Percentiles rank a stretch among this genome's conserved stretches.
These are phyloP conservation scores for Hemiprocne comata DNA, from an alignment of 2,113 vertebrate genomes.

Conservation along the genomic window DNA sequence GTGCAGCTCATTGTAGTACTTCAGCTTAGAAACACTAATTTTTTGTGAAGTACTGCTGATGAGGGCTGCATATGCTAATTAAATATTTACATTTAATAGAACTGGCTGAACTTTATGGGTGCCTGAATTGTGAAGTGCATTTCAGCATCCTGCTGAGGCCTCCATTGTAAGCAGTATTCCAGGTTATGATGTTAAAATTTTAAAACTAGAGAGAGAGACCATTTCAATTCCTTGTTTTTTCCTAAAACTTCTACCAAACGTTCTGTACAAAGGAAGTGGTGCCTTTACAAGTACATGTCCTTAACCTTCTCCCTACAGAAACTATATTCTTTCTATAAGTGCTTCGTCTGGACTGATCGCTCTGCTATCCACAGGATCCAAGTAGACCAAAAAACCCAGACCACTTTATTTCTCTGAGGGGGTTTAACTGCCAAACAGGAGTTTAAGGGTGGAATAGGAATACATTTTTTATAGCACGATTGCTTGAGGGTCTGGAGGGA, in stretches of 20 bases:
- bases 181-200: not conserved
- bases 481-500: not conserved
- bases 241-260: not conserved
- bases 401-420: not conserved
- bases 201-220: not conserved
- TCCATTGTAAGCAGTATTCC: not conserved
- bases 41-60: not conserved
- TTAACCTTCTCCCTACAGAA: conserved; percentile 83
- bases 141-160: not conserved
- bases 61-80: not conserved
- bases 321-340: conserved; percentile 97
- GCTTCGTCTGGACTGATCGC: conserved; percentile 96
- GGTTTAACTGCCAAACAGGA: not conserved
- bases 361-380: conserved; percentile 95
- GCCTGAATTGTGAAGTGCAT: not conserved
- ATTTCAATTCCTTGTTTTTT: not conserved
- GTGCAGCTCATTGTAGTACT: not conserved
- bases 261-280: not conserved
- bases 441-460: not conserved
- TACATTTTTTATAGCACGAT: not conserved
- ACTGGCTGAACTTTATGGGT: not conserved
- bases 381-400: conserved; percentile 74
- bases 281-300: conserved; percentile 34
- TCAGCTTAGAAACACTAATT: not conserved
- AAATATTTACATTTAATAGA: not conserved